Evolutionary conservation across 53 echinoderm and acorn worm genomes (phyloP).

Genomic region (Holothuria leucospilota): DNA sequence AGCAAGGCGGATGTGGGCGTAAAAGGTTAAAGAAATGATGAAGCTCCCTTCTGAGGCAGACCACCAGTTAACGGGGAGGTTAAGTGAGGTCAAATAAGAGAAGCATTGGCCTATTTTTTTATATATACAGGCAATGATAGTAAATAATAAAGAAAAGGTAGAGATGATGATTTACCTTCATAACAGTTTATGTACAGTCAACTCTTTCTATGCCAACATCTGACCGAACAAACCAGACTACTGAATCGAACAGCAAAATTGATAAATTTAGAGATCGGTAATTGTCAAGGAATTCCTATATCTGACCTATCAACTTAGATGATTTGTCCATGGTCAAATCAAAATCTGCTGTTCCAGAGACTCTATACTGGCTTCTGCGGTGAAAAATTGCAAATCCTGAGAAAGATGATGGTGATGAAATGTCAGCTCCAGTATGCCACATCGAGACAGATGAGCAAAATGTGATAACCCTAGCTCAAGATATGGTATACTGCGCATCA

Average conservation of each 20-base stretch:
- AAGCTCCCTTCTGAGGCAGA: too few species aligned
- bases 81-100: too few species aligned
- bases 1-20: too few species aligned
- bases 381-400: conserved; percentile 13
- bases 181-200: too few species aligned
- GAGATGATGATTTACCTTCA: too few species aligned
- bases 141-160: too few species aligned
- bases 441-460: conserved; percentile 13
- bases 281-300: conserved; percentile 11
- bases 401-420: too few species aligned
- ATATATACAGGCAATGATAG: too few species aligned
- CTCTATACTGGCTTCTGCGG: conserved; percentile 9
- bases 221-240: conserved; percentile 21
- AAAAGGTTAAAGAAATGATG: too few species aligned
- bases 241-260: conserved; percentile 9
- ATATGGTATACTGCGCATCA: conserved; percentile 17
- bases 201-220: too few species aligned
- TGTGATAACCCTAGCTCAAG: conserved; percentile 15
- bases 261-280: neutral
- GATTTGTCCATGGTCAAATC: neutral
- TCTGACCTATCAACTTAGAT: neutral
- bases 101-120: too few species aligned
- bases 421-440: neutral
- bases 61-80: too few species aligned
- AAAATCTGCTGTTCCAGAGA: conserved; percentile 1